Percentiles rank a stretch among this genome's conserved stretches.
These are phyloP conservation scores for Tethea ocularis DNA, from an alignment of 2,888 invertebrate genomes.

Conservation along the genomic window DNA sequence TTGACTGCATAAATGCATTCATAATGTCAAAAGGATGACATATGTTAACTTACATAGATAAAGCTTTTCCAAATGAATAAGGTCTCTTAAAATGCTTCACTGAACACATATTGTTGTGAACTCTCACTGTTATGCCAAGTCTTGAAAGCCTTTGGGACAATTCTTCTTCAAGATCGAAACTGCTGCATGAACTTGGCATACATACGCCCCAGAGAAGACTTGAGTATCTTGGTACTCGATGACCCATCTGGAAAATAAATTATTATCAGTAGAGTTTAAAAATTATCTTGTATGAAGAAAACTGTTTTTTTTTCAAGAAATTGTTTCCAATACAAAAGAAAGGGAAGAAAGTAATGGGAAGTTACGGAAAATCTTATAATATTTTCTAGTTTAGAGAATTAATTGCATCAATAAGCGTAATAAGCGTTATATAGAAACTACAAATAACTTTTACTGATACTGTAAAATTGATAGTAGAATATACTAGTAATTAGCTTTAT, in stretches of 20 bases:
- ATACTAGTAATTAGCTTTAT: neutral
- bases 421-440: too few relatives aligned
- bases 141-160: slow-evolving; percentile 59
- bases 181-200: slow-evolving; percentile 81
- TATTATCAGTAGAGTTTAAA: neutral
- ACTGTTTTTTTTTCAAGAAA: too few relatives aligned
- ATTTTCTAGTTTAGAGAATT: too few relatives aligned
- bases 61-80: slow-evolving; percentile 71
- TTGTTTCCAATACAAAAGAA: too few relatives aligned
- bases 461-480: too few relatives aligned
- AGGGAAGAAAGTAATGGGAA: too few relatives aligned
- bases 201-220: slow-evolving; percentile 84
- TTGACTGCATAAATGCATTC: too few relatives aligned
- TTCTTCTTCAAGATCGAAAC: slow-evolving; percentile 78
- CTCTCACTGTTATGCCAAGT: slow-evolving; percentile 63
- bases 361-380: too few relatives aligned
- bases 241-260: slow-evolving; percentile 77
- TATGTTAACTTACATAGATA: slow-evolving; percentile 72
- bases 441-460: too few relatives aligned
- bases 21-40: neutral
- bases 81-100: slow-evolving; percentile 65
- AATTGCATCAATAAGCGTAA: too few relatives aligned
- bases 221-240: slow-evolving; percentile 83
- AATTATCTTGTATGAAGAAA: too few relatives aligned
- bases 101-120: slow-evolving; percentile 76